A percentile compares a stretch with the other conserved stretches of the same genome.
phyloP scores from a whole-genome alignment of 1,140 invertebrate species.

The Anadara kagoshimensis region DNA sequence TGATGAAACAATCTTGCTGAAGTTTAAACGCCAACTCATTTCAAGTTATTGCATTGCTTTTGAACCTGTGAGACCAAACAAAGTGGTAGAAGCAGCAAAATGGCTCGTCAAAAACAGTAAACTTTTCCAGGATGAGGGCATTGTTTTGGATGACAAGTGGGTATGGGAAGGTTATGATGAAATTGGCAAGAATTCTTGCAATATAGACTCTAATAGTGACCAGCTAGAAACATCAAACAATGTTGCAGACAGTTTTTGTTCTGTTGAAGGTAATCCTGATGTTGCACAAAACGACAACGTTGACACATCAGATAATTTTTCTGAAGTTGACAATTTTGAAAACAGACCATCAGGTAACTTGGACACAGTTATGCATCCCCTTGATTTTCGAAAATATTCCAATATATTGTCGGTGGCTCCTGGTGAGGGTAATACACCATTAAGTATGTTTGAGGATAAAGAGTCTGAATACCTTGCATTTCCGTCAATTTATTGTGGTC shows the following conservation, averaged over 20 bases:
- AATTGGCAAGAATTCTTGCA: neutral
- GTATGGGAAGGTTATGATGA: neutral
- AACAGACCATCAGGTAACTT: neutral
- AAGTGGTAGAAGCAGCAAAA: slow-evolving; percentile 15
- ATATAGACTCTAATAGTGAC: neutral
- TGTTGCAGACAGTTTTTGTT: neutral
- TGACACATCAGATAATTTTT: neutral
- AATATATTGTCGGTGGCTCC: neutral
- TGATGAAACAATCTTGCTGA: slow-evolving; percentile 13
- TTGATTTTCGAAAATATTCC: slow-evolving; percentile 5
- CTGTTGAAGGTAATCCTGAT: slow-evolving; percentile 5
- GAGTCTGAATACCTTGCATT: slow-evolving; percentile 39
- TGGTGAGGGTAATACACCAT: slow-evolving; percentile 13
- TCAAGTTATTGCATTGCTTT: slow-evolving; percentile 24
- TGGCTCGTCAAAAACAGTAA: slow-evolving; percentile 21
- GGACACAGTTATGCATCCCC: neutral
- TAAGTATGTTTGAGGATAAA: slow-evolving; percentile 10
- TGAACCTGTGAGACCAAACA: slow-evolving; percentile 40
- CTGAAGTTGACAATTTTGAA: slow-evolving; percentile 3
- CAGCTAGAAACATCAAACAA: neutral
- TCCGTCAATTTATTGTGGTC: slow-evolving; percentile 35
- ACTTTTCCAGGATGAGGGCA: slow-evolving; percentile 1
- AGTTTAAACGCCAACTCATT: slow-evolving; percentile 23
- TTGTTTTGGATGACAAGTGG: slow-evolving; percentile 15
- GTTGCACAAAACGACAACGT: too few relatives aligned